Conservation (phyloP, 2,113 vertebrate genomes). For the Gallinago paraguaiae region DNA sequence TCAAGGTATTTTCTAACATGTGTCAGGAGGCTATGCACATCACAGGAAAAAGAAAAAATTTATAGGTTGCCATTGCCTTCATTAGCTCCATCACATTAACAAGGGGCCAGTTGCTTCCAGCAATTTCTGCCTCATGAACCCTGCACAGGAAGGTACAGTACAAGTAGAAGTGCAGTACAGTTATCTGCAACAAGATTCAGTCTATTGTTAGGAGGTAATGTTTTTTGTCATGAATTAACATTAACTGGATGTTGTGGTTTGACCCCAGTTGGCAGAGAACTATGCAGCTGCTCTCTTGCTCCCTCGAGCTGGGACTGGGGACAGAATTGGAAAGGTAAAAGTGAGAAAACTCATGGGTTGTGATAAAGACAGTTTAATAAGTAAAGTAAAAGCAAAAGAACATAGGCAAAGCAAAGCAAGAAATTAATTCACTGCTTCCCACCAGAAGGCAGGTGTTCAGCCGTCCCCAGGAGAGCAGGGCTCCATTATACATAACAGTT, state of each 20-base stretch:
- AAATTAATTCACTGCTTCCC: neutral
- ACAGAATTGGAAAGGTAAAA: neutral
- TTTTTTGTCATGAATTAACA: neutral
- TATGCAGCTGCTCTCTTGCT: neutral
- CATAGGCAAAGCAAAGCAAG: neutral
- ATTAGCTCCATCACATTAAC: slow-evolving; percentile 22
- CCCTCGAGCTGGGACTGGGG: neutral
- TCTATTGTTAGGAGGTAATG: neutral
- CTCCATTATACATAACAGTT: neutral
- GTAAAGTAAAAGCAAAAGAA: neutral
- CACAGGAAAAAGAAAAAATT: neutral
- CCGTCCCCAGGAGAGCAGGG: neutral
- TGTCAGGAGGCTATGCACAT: slow-evolving; percentile 23
- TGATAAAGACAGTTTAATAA: neutral
- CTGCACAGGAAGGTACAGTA: neutral
- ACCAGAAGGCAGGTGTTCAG: neutral
- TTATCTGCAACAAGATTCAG: neutral
- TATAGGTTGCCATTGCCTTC: slow-evolving; percentile 40
- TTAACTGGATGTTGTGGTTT: neutral
- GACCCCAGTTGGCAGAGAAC: neutral
- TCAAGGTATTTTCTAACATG: neutral
- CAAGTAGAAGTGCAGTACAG: neutral
- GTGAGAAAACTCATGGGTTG: neutral
- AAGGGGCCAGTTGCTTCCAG: neutral
- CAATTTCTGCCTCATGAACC: neutral